phyloP scores from a whole-genome alignment of 2,888 invertebrate genomes.

The Synanthedon andrenaeformis region DNA sequence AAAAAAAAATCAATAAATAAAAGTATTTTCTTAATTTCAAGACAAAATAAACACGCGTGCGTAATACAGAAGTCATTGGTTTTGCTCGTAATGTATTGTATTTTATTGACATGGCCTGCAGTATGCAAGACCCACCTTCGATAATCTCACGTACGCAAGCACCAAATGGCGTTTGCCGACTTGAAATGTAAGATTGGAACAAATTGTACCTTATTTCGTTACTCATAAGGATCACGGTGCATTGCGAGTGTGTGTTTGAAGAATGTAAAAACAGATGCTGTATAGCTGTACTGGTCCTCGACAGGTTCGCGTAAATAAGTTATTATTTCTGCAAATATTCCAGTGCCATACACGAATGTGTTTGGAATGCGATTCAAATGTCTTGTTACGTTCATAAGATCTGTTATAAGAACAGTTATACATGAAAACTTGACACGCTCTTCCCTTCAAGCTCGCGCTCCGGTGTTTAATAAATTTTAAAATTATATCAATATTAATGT shows the following conservation, averaged over 20 bases:
- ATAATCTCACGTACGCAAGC: conserved; percentile 45
- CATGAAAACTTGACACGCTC: no score
- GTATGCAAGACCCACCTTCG: conserved; percentile 60
- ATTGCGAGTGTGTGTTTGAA: conserved; percentile 12
- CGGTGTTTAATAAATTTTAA: no score
- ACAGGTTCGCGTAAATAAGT: conserved; percentile 36
- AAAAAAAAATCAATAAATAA: no score
- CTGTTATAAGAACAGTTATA: no score
- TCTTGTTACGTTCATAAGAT: not conserved
- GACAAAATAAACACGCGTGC: conserved; percentile 22
- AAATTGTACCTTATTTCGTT: conserved; percentile 5
- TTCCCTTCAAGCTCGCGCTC: no score
- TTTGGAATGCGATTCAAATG: conserved; percentile 29
- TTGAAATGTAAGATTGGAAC: conserved; percentile 9
- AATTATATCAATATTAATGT: no score
- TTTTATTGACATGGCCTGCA: conserved; percentile 57
- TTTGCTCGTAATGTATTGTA: conserved; percentile 54
- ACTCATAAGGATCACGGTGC: not conserved
- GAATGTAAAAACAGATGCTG: conserved; percentile 17
- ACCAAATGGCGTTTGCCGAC: conserved; percentile 31
- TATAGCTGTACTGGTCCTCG: conserved; percentile 30
- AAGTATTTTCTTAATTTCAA: no score
- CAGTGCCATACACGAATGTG: conserved; percentile 37
- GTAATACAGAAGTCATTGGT: conserved; percentile 54
- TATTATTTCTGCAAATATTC: conserved; percentile 52